Conservation (phyloP, 2,888 invertebrate species). For the Horisme vitalbata region DNA sequence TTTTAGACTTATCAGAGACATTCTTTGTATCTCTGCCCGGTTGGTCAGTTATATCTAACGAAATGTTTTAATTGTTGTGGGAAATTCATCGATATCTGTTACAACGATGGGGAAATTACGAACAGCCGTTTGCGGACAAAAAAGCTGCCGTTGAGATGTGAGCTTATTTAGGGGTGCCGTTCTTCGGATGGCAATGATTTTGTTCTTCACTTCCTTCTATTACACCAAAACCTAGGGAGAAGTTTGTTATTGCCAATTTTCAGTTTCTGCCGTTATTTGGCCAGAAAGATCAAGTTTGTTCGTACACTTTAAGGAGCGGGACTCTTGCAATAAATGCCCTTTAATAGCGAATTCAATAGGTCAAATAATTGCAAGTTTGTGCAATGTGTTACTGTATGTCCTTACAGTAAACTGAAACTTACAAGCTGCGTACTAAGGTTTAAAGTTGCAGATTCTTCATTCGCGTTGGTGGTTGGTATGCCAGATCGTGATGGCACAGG, state of each 20-base stretch:
- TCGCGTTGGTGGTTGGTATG: conserved; percentile 50
- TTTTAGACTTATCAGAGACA: conserved; percentile 22
- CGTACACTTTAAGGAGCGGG: not conserved
- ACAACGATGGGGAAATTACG: too few species aligned
- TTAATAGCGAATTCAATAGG: conserved; percentile 21
- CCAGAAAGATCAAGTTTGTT: not conserved
- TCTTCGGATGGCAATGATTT: too few species aligned
- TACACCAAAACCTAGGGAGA: too few species aligned
- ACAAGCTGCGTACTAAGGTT: not conserved
- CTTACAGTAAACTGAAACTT: conserved; percentile 5
- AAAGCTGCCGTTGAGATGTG: too few species aligned
- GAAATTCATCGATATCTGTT: too few species aligned
- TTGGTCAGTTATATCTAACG: conserved; percentile 2
- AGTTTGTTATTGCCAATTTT: too few species aligned
- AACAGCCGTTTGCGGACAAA: too few species aligned
- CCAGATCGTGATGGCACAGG: conserved; percentile 65
- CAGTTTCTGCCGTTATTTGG: not conserved
- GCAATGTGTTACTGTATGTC: not conserved
- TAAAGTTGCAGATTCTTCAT: conserved; percentile 15
- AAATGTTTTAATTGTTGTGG: conserved; percentile 12
- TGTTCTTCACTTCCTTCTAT: too few species aligned
- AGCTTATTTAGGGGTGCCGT: too few species aligned
- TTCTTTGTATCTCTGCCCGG: conserved; percentile 13
- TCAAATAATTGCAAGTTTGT: conserved; percentile 22
- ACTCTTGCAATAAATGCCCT: conserved; percentile 19